A percentile compares a stretch with the other conserved stretches of the same genome.
Conservation (phyloP, 2,888 invertebrate genomes). For the Standfussiana lucernea region DNA sequence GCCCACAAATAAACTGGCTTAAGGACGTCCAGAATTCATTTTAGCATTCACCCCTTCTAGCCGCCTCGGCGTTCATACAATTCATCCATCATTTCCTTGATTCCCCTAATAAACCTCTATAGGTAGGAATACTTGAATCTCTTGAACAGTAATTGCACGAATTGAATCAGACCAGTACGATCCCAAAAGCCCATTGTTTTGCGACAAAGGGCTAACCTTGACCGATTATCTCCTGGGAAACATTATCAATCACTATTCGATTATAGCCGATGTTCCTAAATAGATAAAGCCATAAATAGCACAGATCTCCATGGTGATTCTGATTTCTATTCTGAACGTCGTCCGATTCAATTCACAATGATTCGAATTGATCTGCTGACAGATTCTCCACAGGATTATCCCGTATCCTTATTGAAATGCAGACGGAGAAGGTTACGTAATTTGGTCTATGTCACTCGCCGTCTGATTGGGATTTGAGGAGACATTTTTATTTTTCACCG, state of each 20-base stretch:
- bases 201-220: conserved; percentile 1
- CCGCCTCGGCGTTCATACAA: no score
- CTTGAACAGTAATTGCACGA: background rate
- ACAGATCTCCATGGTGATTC: background rate
- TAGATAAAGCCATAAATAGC: background rate
- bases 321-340: background rate
- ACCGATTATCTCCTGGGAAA: background rate
- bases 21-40: no score
- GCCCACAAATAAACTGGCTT: background rate
- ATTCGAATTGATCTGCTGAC: conserved; percentile 37
- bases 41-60: no score
- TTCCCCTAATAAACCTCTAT: no score
- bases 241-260: conserved; percentile 15
- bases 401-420: conserved; percentile 13
- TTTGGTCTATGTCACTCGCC: conserved; percentile 16
- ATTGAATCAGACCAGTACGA: background rate
- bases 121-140: background rate
- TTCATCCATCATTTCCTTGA: no score
- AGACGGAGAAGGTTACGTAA: conserved; percentile 15
- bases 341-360: conserved; percentile 14
- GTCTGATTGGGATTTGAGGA: background rate
- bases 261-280: conserved; percentile 6
- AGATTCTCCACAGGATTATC: conserved; percentile 7
- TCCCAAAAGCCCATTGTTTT: background rate
- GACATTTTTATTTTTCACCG: background rate